Evolutionary conservation across 2,113 vertebrate species (phyloP).

Genomic region (Chamaetylas fuelleborni): DNA sequence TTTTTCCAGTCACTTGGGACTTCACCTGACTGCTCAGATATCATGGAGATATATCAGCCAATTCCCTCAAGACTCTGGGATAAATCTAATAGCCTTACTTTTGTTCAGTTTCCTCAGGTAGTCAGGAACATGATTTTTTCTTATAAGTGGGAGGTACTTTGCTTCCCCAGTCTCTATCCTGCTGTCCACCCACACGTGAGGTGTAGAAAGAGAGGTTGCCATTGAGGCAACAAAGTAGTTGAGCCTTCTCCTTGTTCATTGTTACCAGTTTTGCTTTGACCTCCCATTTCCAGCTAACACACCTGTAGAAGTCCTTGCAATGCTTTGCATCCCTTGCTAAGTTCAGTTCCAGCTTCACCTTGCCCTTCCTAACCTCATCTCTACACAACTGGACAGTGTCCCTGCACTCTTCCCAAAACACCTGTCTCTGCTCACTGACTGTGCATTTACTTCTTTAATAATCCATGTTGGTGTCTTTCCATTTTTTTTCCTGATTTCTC

Average conservation of each 20-base stretch:
- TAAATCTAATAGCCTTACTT: background rate
- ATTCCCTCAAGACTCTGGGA: background rate
- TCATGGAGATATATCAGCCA: background rate
- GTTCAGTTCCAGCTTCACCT: background rate
- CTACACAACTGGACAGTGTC: background rate
- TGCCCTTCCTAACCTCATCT: background rate
- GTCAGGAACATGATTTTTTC: background rate
- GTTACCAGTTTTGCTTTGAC: background rate
- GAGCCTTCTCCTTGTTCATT: rapidly evolving
- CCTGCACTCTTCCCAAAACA: background rate
- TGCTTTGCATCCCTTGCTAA: background rate
- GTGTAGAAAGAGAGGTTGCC: background rate
- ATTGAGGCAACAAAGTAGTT: background rate
- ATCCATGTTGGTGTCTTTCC: too few species aligned
- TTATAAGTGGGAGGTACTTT: background rate
- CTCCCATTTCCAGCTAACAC: background rate
- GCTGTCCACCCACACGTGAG: background rate
- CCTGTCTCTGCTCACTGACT: background rate
- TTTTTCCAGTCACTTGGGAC: background rate
- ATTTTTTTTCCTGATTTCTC: background rate
- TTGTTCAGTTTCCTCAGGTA: background rate
- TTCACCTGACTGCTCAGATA: background rate
- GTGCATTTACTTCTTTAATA: background rate
- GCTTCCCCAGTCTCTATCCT: background rate
- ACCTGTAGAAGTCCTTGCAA: background rate